A percentile compares a stretch with the other conserved stretches of the same genome.
Evolutionary conservation across 2,888 invertebrate genomes (phyloP).

Genomic region (Cecidostiba fungosa): DNA sequence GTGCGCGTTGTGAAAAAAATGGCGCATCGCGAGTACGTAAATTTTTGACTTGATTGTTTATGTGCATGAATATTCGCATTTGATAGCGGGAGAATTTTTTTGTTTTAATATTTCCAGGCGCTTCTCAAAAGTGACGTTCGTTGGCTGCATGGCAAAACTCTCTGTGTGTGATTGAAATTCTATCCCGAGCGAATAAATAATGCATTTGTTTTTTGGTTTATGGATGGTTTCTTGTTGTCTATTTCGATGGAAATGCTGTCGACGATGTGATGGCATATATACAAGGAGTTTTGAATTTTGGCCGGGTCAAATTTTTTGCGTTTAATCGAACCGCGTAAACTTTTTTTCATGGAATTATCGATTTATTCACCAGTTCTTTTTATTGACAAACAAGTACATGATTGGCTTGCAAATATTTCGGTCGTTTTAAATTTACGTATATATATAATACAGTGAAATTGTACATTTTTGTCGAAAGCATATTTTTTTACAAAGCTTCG

Average conservation of each 20-base stretch:
- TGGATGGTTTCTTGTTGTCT: background rate
- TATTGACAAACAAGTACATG: background rate
- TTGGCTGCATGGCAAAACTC: background rate
- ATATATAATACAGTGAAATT: no score
- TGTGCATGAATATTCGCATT: constrained; percentile 42
- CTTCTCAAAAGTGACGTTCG: constrained; percentile 17
- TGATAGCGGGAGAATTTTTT: background rate
- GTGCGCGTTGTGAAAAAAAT: background rate
- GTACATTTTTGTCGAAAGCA: no score
- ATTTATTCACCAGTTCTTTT: background rate
- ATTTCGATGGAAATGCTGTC: background rate
- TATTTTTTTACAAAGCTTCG: no score
- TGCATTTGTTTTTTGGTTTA: constrained; percentile 9
- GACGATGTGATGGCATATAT: background rate
- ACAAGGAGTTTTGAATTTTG: background rate
- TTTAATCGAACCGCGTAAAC: background rate
- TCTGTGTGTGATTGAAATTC: background rate
- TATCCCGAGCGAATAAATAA: background rate
- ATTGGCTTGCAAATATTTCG: background rate
- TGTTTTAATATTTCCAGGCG: background rate
- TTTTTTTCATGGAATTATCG: background rate
- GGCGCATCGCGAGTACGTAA: constrained; percentile 15
- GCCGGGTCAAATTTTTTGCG: background rate
- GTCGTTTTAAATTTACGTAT: background rate
- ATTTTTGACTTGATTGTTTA: constrained; percentile 48